These are phyloP conservation scores for Pleuronectes platessa DNA, from an alignment of 2,113 vertebrate species.

Conservation along the genomic window DNA sequence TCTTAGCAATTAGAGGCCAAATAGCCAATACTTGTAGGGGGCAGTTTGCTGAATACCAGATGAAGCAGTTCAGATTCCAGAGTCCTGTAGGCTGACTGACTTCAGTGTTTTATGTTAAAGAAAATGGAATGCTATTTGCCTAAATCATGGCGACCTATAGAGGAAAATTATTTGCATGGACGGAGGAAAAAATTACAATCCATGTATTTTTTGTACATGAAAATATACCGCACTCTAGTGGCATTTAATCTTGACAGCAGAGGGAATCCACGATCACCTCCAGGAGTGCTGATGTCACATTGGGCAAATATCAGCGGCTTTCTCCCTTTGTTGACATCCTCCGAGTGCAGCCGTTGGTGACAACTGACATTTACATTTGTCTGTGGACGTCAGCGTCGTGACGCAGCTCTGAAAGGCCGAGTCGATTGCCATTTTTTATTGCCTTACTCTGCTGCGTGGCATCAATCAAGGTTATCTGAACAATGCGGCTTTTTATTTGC, in stretches of 20 bases:
- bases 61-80: conserved; percentile 68
- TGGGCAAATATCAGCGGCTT: conserved; percentile 11
- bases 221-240: conserved; percentile 24
- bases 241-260: conserved; percentile 39
- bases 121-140: conserved; percentile 59
- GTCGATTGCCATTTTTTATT: conserved; percentile 8
- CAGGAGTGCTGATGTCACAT: conserved; percentile 15
- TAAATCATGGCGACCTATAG: conserved; percentile 54
- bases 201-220: conserved; percentile 33
- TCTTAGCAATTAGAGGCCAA: conserved; percentile 75
- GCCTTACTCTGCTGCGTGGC: neutral
- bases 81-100: conserved; percentile 61
- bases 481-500: conserved; percentile 3
- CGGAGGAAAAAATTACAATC: conserved; percentile 1
- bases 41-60: conserved; percentile 71
- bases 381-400: neutral
- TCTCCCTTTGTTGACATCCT: conserved; percentile 40
- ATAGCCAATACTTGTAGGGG: conserved; percentile 50
- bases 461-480: conserved; percentile 5
- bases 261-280: conserved; percentile 18
- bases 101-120: conserved; percentile 66
- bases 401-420: neutral
- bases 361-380: conserved; percentile 42
- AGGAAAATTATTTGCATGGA: too few relatives aligned
- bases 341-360: conserved; percentile 7